These are phyloP conservation scores for Protomyctophum bolini DNA, from an alignment of 2,113 vertebrate genomes.

Conservation along the genomic window DNA sequence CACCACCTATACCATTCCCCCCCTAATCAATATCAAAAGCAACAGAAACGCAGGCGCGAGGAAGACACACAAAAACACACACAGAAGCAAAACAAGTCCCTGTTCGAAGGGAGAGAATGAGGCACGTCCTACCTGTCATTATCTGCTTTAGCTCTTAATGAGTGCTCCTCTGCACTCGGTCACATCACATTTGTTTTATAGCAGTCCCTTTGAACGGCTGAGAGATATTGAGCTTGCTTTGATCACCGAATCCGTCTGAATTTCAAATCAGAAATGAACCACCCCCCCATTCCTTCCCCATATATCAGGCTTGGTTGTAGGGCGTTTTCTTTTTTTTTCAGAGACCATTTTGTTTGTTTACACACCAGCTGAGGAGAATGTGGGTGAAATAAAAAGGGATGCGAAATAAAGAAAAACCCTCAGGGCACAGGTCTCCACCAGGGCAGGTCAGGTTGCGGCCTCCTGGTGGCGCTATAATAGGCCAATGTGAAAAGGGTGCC, in stretches of 20 bases:
- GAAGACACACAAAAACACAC: constrained; percentile 60
- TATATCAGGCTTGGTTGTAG: constrained; percentile 44
- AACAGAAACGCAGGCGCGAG: constrained; percentile 58
- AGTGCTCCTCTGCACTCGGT: constrained; percentile 93
- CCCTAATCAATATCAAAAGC: constrained; percentile 81
- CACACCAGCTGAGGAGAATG: constrained; percentile 55
- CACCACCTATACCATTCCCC: constrained; percentile 71
- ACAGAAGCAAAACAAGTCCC: constrained; percentile 76
- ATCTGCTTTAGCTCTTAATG: constrained; percentile 92
- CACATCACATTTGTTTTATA: constrained; percentile 95
- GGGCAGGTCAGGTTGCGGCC: too few relatives aligned
- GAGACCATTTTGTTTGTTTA: constrained; percentile 80
- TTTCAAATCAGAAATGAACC: constrained; percentile 89
- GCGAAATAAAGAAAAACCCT: constrained; percentile 31
- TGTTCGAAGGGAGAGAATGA: constrained; percentile 75
- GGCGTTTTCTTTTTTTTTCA: constrained; percentile 69
- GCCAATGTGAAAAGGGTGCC: too few relatives aligned
- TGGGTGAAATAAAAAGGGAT: neutral
- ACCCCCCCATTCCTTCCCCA: constrained; percentile 56
- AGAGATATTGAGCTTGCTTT: constrained; percentile 88
- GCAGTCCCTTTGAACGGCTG: constrained; percentile 96
- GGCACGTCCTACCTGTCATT: constrained; percentile 87
- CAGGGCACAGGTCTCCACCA: too few relatives aligned
- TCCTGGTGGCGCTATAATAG: too few relatives aligned
- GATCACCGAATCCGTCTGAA: constrained; percentile 94